These are phyloP conservation scores for Dolichallabes microphthalmus DNA, from an alignment of 2,113 vertebrate species.

Conservation along the genomic window DNA sequence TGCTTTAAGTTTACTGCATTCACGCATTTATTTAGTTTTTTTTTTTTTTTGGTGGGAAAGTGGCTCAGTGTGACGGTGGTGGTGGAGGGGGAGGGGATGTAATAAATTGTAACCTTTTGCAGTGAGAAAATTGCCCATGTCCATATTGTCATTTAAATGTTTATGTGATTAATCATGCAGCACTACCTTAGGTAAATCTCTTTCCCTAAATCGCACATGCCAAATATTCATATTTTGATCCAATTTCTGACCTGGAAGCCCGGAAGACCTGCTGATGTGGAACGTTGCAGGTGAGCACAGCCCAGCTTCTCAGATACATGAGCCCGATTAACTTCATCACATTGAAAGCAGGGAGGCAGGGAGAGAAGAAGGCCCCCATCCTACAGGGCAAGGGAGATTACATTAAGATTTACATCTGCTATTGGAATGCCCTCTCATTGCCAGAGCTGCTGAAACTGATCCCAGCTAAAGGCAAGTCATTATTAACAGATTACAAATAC, in stretches of 20 bases:
- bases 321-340: conserved; percentile 93
- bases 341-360: conserved; percentile 95
- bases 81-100: no score
- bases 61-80: no score
- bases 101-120: no score
- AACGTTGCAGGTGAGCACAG: conserved; percentile 94
- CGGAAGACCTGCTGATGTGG: conserved; percentile 97
- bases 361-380: conserved; percentile 99
- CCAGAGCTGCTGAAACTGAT: neutral
- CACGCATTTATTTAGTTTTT: no score
- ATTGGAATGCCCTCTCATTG: neutral
- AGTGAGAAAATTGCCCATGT: no score
- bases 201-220: neutral
- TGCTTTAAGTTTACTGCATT: no score
- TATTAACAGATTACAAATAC: conserved; percentile 38
- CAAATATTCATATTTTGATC: neutral
- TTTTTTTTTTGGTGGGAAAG: no score
- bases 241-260: conserved; percentile 85
- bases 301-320: conserved; percentile 98
- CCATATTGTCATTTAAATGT: no score
- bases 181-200: neutral
- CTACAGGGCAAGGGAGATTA: conserved; percentile 63
- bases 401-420: conserved; percentile 33
- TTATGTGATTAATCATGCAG: no score
- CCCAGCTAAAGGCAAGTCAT: conserved; percentile 1